Conservation (phyloP, 2,888 invertebrate species). For the Lomographa bimaculata region DNA sequence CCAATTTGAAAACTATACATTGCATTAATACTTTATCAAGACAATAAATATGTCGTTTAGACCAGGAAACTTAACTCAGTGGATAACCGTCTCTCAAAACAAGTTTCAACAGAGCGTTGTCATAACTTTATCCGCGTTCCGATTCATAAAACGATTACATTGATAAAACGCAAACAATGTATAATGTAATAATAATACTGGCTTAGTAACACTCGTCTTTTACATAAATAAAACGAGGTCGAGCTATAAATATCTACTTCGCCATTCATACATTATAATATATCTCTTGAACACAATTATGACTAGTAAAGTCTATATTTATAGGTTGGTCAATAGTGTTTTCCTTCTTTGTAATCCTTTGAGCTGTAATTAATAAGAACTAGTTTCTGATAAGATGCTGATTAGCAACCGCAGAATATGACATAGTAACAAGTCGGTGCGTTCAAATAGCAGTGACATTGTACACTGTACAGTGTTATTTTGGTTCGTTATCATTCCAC, state of each 20-base stretch:
- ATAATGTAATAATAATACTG: conserved; percentile 38
- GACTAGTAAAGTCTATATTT: conserved; percentile 11
- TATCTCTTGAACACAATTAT: conserved; percentile 9
- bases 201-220: conserved; percentile 18
- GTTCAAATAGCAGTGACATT: no score
- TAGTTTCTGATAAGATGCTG: no score
- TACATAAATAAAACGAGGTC: conserved; percentile 11
- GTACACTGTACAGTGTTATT: no score
- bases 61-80: conserved; percentile 32
- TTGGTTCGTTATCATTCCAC: conserved; percentile 10
- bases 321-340: neutral
- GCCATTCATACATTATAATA: conserved; percentile 11
- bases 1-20: conserved; percentile 19
- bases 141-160: conserved; percentile 23
- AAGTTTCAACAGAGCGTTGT: conserved; percentile 24
- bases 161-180: conserved; percentile 19
- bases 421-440: no score
- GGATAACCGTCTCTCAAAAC: conserved; percentile 28
- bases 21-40: conserved; percentile 13
- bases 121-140: conserved; percentile 19
- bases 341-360: no score
- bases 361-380: no score
- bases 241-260: conserved; percentile 19
- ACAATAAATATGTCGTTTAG: conserved; percentile 26
- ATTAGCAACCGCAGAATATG: no score